Evolutionary conservation across 2,888 invertebrate genomes (phyloP).

Genomic region (Malthinus flaveolus): DNA sequence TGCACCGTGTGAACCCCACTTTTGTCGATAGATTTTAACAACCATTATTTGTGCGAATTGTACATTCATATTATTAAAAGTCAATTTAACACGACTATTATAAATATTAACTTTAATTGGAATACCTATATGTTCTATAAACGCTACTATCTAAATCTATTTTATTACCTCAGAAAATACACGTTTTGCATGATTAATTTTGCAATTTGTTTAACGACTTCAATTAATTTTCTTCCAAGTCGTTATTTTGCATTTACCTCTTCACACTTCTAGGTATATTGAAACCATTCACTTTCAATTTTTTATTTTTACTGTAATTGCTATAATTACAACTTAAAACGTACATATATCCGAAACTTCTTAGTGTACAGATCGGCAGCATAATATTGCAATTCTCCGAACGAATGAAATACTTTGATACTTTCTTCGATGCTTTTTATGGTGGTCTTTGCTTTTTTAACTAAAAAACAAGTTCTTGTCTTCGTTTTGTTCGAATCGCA

Average conservation of each 20-base stretch:
- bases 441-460: conserved; percentile 12
- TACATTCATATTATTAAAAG: conserved; percentile 22
- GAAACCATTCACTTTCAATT: background rate
- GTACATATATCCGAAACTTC: background rate
- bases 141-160: conserved; percentile 19
- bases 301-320: background rate
- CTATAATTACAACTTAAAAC: conserved; percentile 1
- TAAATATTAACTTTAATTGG: conserved; percentile 29
- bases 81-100: conserved; percentile 32
- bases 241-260: background rate
- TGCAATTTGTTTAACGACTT: background rate
- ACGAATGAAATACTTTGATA: conserved; percentile 18
- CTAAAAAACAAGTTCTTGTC: conserved; percentile 17
- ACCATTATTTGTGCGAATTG: conserved; percentile 12
- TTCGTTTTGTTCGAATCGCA: conserved; percentile 14
- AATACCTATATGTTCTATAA: conserved; percentile 28
- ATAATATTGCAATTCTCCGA: conserved; percentile 18
- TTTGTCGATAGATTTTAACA: conserved; percentile 19
- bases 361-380: conserved; percentile 8
- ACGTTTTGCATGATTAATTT: background rate
- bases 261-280: background rate
- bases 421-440: conserved; percentile 23
- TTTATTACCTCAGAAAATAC: conserved; percentile 1
- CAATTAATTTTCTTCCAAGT: background rate
- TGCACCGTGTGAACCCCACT: conserved; percentile 17